These are phyloP conservation scores for Otus sunia DNA, from an alignment of 2,113 vertebrate genomes.

Conservation along the genomic window DNA sequence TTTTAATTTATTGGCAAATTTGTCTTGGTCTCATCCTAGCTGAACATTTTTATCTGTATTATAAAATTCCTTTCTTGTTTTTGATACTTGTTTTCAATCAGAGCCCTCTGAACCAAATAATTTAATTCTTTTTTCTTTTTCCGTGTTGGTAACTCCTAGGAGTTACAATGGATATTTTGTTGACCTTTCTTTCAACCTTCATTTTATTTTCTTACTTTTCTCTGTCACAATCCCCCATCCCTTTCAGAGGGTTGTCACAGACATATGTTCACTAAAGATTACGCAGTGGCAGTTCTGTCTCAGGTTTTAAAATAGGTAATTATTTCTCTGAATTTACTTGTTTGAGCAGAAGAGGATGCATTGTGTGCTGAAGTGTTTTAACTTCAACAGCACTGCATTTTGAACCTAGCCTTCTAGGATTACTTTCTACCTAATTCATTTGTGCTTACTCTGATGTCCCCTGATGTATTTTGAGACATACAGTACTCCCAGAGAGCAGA, in stretches of 20 bases:
- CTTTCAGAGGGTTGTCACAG: background rate
- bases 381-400: background rate
- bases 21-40: background rate
- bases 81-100: background rate
- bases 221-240: background rate
- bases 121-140: background rate
- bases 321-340: background rate
- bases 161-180: background rate
- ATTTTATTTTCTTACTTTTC: background rate
- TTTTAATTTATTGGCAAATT: conserved; percentile 4
- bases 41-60: background rate
- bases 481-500: background rate
- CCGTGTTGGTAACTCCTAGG: background rate
- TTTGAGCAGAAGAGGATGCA: background rate
- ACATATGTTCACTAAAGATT: background rate
- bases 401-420: background rate
- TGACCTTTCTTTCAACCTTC: background rate
- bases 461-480: background rate
- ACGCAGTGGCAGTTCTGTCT: background rate
- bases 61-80: background rate
- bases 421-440: background rate
- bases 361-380: background rate
- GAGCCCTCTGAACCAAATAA: background rate
- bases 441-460: background rate
- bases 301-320: background rate